These are phyloP conservation scores for Drosophila elegans DNA, from an alignment of 1,140 invertebrate species.

Conservation along the genomic window DNA sequence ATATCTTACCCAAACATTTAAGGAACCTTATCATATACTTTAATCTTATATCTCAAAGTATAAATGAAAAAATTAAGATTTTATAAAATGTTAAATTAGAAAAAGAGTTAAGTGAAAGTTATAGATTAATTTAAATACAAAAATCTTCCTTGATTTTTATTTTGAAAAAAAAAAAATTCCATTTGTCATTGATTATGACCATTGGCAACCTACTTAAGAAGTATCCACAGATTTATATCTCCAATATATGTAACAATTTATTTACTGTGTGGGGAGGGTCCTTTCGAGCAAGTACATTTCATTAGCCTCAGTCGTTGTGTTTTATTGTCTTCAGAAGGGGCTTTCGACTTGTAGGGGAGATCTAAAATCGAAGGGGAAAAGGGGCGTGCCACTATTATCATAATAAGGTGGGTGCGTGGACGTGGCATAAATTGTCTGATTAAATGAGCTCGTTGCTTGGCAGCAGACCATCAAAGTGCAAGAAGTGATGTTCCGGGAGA, in stretches of 20 bases:
- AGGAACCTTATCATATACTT: no score
- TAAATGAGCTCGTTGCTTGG: constrained; percentile 32
- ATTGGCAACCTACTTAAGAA: no score
- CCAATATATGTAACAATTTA: not conserved
- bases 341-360: not conserved
- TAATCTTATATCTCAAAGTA: no score
- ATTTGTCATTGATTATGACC: no score
- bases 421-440: constrained; percentile 66
- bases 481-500: not conserved
- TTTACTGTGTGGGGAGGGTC: not conserved
- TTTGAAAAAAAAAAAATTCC: no score
- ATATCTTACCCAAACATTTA: no score
- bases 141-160: no score
- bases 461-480: constrained; percentile 23
- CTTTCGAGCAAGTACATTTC: constrained; percentile 61
- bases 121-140: no score
- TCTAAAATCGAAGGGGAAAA: not conserved
- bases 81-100: no score
- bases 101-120: no score
- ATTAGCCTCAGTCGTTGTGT: constrained; percentile 65
- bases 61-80: no score
- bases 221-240: no score
- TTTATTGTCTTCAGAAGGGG: constrained; percentile 55
- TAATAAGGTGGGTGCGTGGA: constrained; percentile 30
- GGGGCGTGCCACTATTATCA: constrained; percentile 6